Conservation (phyloP, 2,113 vertebrate species). For the Meles meles region DNA sequence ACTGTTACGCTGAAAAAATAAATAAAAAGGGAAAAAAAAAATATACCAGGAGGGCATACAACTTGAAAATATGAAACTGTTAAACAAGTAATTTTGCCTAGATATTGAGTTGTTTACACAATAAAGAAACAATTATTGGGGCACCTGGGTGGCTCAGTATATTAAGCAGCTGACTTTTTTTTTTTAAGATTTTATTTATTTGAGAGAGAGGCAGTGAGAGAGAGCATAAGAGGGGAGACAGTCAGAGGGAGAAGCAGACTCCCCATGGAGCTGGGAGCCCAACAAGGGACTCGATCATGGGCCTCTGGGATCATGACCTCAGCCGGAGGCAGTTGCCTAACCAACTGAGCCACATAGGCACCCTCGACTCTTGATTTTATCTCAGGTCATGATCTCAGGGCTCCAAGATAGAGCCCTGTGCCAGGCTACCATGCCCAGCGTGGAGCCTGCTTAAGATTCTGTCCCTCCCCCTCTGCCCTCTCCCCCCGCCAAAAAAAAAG, state of each 20-base stretch:
- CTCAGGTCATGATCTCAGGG: background rate
- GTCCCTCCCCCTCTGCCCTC: background rate
- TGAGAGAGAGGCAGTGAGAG: too few species aligned
- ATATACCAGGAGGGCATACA: background rate
- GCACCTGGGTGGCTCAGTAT: background rate
- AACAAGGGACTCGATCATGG: too few species aligned
- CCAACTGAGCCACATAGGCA: too few species aligned
- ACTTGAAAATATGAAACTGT: slow-evolving; percentile 11
- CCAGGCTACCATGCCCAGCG: background rate
- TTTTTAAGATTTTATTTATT: too few species aligned
- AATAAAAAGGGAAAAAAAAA: too few species aligned
- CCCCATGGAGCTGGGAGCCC: too few species aligned
- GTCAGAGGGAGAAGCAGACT: too few species aligned
- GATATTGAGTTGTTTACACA: slow-evolving; percentile 18
- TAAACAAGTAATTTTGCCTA: slow-evolving; percentile 22
- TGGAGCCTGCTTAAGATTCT: background rate
- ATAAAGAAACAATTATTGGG: background rate
- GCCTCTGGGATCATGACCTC: too few species aligned
- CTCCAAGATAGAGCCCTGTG: background rate
- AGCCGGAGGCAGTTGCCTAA: too few species aligned
- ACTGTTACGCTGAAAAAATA: too few species aligned
- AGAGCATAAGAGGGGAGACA: too few species aligned
- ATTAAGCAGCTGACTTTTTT: background rate
- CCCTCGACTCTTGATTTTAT: background rate
- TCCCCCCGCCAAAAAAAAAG: background rate